phyloP scores from a whole-genome alignment of 1,140 invertebrate species.

The Magallana ariakensis region DNA sequence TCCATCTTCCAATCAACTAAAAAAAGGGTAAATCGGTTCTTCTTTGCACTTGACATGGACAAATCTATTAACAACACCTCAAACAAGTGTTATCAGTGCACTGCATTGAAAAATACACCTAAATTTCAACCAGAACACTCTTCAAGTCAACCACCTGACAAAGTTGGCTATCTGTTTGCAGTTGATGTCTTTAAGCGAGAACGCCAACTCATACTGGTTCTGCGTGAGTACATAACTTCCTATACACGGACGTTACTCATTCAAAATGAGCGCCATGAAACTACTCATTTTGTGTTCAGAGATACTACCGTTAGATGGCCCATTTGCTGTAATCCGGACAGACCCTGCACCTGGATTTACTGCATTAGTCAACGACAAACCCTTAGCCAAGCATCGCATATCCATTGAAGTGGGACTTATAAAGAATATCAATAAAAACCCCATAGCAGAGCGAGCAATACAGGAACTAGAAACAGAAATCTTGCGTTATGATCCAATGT shows the following conservation, averaged over 20 bases:
- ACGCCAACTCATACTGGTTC: constrained; percentile 49
- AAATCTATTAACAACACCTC: constrained; percentile 47
- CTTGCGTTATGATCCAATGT: constrained; percentile 12
- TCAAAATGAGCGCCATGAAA: constrained; percentile 24
- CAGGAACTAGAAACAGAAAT: constrained; percentile 51
- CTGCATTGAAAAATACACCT: constrained; percentile 46
- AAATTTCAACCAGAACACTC: neutral
- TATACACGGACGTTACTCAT: constrained; percentile 44
- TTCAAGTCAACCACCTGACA: constrained; percentile 47
- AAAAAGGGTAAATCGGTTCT: constrained; percentile 49
- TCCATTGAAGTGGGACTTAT: constrained; percentile 55
- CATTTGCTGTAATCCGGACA: neutral
- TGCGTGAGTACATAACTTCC: constrained; percentile 56
- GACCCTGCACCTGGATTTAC: constrained; percentile 11
- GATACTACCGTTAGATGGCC: constrained; percentile 40
- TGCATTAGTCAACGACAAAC: constrained; percentile 41
- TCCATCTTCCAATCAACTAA: constrained; percentile 51
- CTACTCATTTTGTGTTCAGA: neutral
- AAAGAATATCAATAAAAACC: constrained; percentile 61
- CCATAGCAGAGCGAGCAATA: constrained; percentile 59
- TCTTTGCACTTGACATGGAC: constrained; percentile 54
- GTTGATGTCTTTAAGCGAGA: constrained; percentile 51
- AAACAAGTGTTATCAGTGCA: constrained; percentile 56
- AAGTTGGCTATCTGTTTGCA: constrained; percentile 52
- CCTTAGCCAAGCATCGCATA: constrained; percentile 44